These are phyloP conservation scores for Eubasilissa regina DNA, from an alignment of 1,140 invertebrate genomes.

Conservation along the genomic window DNA sequence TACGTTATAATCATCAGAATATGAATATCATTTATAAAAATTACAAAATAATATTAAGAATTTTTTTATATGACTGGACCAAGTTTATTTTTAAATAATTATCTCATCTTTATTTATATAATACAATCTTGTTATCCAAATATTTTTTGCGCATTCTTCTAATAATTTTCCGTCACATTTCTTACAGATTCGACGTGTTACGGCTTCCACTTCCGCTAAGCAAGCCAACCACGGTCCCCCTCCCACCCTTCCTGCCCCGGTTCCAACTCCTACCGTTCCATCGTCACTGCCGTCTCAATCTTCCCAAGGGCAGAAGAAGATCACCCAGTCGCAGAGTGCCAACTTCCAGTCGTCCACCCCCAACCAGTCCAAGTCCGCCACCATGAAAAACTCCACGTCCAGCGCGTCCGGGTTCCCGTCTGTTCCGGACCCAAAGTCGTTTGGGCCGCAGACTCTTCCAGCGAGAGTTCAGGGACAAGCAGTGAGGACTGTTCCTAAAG, in stretches of 20 bases:
- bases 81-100: too few species aligned
- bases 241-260: constrained; percentile 77
- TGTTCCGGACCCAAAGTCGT: constrained; percentile 71
- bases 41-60: too few species aligned
- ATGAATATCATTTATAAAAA: too few species aligned
- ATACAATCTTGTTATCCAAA: too few species aligned
- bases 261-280: constrained; percentile 72
- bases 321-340: constrained; percentile 73
- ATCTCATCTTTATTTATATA: too few species aligned
- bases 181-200: constrained; percentile 69
- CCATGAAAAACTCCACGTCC: constrained; percentile 72
- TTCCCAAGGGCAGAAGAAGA: constrained; percentile 70
- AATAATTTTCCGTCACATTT: too few species aligned
- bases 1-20: too few species aligned
- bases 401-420: constrained; percentile 72
- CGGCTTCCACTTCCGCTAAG: constrained; percentile 66
- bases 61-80: too few species aligned
- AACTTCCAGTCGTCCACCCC: constrained; percentile 61
- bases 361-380: constrained; percentile 63
- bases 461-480: constrained; percentile 65
- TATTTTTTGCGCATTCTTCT: too few species aligned
- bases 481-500: constrained; percentile 64
- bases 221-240: constrained; percentile 69
- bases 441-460: constrained; percentile 69
- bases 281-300: constrained; percentile 76